A percentile compares a stretch with the other conserved stretches of the same genome.
Conservation (phyloP, 2,888 invertebrate genomes). For the Spodoptera littoralis region DNA sequence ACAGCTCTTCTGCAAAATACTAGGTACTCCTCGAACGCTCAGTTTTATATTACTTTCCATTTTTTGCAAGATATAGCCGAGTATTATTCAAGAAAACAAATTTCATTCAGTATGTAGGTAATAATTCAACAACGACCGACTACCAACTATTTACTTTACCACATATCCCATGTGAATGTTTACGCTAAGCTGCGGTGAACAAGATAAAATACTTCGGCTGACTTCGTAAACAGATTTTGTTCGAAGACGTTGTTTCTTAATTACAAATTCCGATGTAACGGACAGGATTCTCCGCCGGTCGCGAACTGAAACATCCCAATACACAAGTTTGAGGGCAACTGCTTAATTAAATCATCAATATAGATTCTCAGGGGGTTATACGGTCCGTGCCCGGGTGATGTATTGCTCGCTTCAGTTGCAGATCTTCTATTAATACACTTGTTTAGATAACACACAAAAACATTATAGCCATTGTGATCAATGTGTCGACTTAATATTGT, state of each 20-base stretch:
- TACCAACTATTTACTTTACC: constrained; percentile 62
- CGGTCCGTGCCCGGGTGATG: constrained; percentile 61
- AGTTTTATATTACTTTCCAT: background rate
- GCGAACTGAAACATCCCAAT: constrained; percentile 60
- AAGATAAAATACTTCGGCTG: constrained; percentile 72
- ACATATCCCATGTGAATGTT: constrained; percentile 57
- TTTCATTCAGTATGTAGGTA: constrained; percentile 45
- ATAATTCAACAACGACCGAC: constrained; percentile 58
- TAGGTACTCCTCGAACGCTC: background rate
- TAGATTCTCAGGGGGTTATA: constrained; percentile 58
- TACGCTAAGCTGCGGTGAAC: constrained; percentile 59
- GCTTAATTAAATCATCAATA: constrained; percentile 84
- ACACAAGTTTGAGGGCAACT: constrained; percentile 69
- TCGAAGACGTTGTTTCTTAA: constrained; percentile 79
- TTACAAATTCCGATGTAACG: constrained; percentile 80
- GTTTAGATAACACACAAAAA: too few species aligned
- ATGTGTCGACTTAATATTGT: too few species aligned
- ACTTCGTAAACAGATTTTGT: constrained; percentile 79
- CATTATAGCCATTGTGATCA: too few species aligned
- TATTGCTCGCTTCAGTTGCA: constrained; percentile 59
- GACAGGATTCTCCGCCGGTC: constrained; percentile 67
- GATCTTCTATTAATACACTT: constrained; percentile 8
- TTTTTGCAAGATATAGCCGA: constrained; percentile 3
- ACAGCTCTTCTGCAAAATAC: background rate
- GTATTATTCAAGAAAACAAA: constrained; percentile 21